Evolutionary conservation across 35 echinoderm and acorn worm genomes (phyloP), one percentile per base, ranked within the genome.

Genomic region (Nesometra sesokonis): DNA sequence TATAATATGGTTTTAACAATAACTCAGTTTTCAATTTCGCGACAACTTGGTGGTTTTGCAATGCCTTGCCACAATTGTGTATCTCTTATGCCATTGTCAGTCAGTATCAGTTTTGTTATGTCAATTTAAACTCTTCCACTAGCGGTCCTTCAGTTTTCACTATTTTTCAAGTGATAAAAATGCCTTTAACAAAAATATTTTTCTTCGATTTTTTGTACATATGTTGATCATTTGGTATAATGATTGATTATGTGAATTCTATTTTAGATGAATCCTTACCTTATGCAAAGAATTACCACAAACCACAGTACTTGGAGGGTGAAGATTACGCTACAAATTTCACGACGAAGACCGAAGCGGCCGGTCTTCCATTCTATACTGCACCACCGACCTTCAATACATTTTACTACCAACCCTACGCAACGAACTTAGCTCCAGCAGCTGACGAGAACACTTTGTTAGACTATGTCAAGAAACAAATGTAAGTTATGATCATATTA

Each of bases 401-500:
- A 32, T 35, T 57, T 31, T 39, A 76, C n/a, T 46, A 87, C 29
- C 85, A 86, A 19, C 76, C 46, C 32, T 43, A 85, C 29, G 57
- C 87, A 80, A 87, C 80, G 19, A 82, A 77, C 43, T 40, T 80
- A 19, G 47, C 78, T 11, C 90, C 80, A 40, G 67, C 86, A 0
- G 88, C 90, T 3, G 96, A 99, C 84, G 92, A 99, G 32, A 77
- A 84, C 13, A 99, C 96, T 5, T 82, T 99, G 15, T 91, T 88
- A 38, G 93, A 94, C 83, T 94, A 99, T 57, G 92, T 99, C 81
- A 93, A 93, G 79, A 99, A 99, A 30, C 96, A 99, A 76, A 94
- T 99, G 92, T 94, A 85, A 90, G 96, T 89, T 57, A 7, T 43
- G 15, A 15, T 4, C 38, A 7, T 4, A 43, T 7, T 7, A 43